Base-by-base conservation (phyloP, 2,797 vertebrate genomes). In the Pseudocheirus occidentalis region DNA sequence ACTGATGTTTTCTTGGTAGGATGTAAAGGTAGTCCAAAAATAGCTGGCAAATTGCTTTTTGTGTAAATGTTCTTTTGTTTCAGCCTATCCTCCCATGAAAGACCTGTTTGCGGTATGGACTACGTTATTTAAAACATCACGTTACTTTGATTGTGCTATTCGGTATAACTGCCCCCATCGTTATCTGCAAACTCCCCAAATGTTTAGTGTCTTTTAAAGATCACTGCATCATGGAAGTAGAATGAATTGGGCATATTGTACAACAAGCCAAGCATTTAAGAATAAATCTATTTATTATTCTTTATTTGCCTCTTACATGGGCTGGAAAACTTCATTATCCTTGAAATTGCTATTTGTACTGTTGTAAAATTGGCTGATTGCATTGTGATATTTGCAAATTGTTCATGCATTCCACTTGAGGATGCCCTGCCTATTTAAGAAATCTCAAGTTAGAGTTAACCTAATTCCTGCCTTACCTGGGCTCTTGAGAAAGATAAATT, bases 271-370 rank as follows among this genome's bases (percentile, higher is more conserved):
- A 24, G 58, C 94, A 95, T 95, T 95, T 90, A 96, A 96, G 97
- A 95, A 94, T 96, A 97, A 31, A 97, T 95, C 93, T 28, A 18
- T 21, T 94, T 73, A 95, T 97, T 96, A 58, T 3, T 96, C 90
- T 12, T 95, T 96, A 34, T 94, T 93, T n/a, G 96, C 54, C 66
- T 97, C 90, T 11, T 54, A 87, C 10, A 0, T 0, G 50, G 6
- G 16, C 28, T 55, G 95, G 94, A 92, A 92, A 3, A 93, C 40
- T 90, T n/a, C 0, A 0, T 90, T 95, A 91, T 96, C 16, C 57
- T 94, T 95, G 94, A 94, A 96, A 90, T 40, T 92, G n/a, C 31
- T 91, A 0, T 96, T 97, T 97, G 24, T 10, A 55, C n/a, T 94
- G 56, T 57, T 59, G 54, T 97, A 92, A 95, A 97, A 96, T 55